These are phyloP conservation scores for Lepus townsendii DNA, from an alignment of 2,797 vertebrate species.

Conservation along the genomic window DNA sequence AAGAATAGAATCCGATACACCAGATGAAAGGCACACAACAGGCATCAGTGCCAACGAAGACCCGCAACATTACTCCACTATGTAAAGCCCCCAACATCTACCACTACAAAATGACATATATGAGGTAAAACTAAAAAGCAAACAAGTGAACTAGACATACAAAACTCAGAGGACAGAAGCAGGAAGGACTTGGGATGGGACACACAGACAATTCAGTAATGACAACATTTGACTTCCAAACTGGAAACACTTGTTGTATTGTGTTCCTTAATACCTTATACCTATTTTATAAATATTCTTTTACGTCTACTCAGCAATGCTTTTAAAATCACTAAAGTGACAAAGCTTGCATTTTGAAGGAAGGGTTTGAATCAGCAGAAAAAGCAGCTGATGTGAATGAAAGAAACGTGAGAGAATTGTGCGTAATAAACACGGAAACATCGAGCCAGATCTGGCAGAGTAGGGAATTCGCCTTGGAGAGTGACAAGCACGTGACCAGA, in stretches of 20 bases:
- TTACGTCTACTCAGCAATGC: not conserved
- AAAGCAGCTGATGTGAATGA: not conserved
- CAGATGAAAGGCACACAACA: not conserved
- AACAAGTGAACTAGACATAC: not conserved
- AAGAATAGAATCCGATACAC: not conserved
- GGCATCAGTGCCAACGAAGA: too few relatives aligned
- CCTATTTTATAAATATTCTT: not conserved
- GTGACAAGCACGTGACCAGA: not conserved
- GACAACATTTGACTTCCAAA: not conserved
- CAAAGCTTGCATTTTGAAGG: not conserved
- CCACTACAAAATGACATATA: not conserved
- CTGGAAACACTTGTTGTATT: not conserved
- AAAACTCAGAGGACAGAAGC: not conserved
- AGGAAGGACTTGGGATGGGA: not conserved
- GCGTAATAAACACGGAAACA: not conserved
- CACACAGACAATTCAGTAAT: not conserved
- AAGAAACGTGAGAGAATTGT: not conserved
- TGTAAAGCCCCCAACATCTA: not conserved
- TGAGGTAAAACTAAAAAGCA: not conserved
- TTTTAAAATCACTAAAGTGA: not conserved
- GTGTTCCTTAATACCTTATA: not conserved
- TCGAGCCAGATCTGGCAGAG: not conserved
- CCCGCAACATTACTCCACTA: not conserved
- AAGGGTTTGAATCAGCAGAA: slow-evolving; percentile 2
- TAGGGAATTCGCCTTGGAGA: not conserved